A percentile compares a stretch with the other conserved stretches of the same genome.
Conservation (phyloP, 2,888 invertebrate species). For the Amphimallon solstitiale region DNA sequence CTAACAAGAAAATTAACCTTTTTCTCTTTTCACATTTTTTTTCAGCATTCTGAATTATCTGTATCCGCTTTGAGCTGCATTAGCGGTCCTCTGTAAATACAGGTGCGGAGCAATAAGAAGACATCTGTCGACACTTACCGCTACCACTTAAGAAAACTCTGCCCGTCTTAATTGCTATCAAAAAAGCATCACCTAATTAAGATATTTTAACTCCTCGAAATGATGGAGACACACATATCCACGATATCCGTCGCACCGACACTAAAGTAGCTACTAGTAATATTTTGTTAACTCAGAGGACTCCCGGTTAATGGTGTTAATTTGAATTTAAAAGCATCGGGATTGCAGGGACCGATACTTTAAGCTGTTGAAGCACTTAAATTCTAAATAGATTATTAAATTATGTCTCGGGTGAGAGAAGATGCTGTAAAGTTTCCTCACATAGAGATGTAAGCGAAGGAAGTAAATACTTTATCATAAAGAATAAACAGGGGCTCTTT, state of each 20-base stretch:
- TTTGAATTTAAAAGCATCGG: slow-evolving; percentile 27
- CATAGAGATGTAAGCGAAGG: too few relatives aligned
- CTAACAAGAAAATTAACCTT: too few relatives aligned
- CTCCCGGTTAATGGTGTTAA: slow-evolving; percentile 20
- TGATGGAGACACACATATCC: slow-evolving; percentile 18
- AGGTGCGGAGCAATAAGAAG: slow-evolving; percentile 41
- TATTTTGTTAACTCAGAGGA: not conserved
- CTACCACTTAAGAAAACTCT: slow-evolving; percentile 30
- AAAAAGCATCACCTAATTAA: slow-evolving; percentile 37
- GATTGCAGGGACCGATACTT: slow-evolving; percentile 6
- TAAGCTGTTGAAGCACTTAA: slow-evolving; percentile 14
- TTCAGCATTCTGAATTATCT: slow-evolving; percentile 2
- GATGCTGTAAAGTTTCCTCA: too few relatives aligned
- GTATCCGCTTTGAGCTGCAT: slow-evolving; percentile 3
- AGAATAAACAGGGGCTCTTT: too few relatives aligned
- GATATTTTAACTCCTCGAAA: slow-evolving; percentile 18
- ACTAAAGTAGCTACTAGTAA: slow-evolving; percentile 1
- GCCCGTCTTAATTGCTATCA: slow-evolving; percentile 46
- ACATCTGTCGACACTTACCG: slow-evolving; percentile 42
- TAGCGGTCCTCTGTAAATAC: slow-evolving; percentile 43
- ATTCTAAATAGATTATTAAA: slow-evolving; percentile 15
- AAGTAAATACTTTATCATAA: too few relatives aligned
- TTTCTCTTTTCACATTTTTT: too few relatives aligned
- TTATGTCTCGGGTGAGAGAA: slow-evolving; percentile 3
- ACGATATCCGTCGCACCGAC: slow-evolving; percentile 8